These are phyloP conservation scores for Gibbula magus DNA, from an alignment of 2,888 invertebrate genomes.

Conservation along the genomic window DNA sequence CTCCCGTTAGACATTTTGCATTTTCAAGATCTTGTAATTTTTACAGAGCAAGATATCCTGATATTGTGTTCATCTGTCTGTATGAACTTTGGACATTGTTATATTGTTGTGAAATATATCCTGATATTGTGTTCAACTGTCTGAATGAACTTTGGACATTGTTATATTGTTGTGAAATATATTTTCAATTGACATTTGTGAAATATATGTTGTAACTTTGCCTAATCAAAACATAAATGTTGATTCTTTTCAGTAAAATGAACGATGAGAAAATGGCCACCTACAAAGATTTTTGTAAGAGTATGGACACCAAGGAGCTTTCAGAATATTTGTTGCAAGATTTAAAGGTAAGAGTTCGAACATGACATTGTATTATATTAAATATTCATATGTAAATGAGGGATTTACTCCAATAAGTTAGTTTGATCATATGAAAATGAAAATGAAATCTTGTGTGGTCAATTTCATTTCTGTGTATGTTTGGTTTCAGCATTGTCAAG, in stretches of 20 bases:
- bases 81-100: too few relatives aligned
- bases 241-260: constrained; percentile 76
- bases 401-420: not conserved
- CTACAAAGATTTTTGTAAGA: constrained; percentile 92
- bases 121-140: too few relatives aligned
- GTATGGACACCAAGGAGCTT: constrained; percentile 79
- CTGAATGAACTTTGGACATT: too few relatives aligned
- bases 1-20: too few relatives aligned
- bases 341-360: constrained; percentile 80
- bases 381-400: too few relatives aligned
- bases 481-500: constrained; percentile 83
- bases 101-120: too few relatives aligned
- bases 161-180: too few relatives aligned
- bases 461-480: constrained; percentile 1
- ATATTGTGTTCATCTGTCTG: too few relatives aligned
- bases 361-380: not conserved
- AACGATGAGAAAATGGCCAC: constrained; percentile 86
- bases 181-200: not conserved
- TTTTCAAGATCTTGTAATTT: too few relatives aligned
- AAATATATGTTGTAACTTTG: not conserved
- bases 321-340: constrained; percentile 82
- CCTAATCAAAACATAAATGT: not conserved
- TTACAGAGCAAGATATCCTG: too few relatives aligned
- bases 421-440: not conserved
- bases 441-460: not conserved